Evolutionary conservation across 2,113 vertebrate genomes (phyloP).

Genomic region (Sebastes schlegelii): DNA sequence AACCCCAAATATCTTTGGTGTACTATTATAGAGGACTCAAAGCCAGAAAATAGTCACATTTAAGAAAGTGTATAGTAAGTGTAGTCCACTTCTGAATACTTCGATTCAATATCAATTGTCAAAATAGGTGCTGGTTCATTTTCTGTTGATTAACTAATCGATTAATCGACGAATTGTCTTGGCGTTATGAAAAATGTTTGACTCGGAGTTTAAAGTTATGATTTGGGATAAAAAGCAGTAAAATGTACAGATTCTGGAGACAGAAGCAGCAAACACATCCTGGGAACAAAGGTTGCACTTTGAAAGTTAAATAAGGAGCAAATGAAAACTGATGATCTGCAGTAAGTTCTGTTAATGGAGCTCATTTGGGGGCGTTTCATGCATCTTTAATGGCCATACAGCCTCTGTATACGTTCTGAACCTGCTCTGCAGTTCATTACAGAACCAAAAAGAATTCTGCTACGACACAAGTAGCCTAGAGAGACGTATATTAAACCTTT

Average conservation of each 20-base stretch:
- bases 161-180: too few relatives aligned
- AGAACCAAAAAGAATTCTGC: neutral
- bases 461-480: conserved; percentile 18
- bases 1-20: too few relatives aligned
- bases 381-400: conserved; percentile 19
- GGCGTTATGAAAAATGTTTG: too few relatives aligned
- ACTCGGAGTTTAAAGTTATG: too few relatives aligned
- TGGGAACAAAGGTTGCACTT: neutral
- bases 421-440: conserved; percentile 12
- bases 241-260: neutral
- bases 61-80: too few relatives aligned
- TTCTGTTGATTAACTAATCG: too few relatives aligned
- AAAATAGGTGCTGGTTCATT: too few relatives aligned
- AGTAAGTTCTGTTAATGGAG: neutral
- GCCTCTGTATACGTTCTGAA: neutral
- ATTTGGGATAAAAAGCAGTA: neutral
- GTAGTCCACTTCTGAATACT: too few relatives aligned
- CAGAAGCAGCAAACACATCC: neutral
- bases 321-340: neutral
- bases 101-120: too few relatives aligned
- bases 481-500: conserved; percentile 28
- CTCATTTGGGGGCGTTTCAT: conserved; percentile 1
- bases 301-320: neutral
- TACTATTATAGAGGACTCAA: too few relatives aligned
- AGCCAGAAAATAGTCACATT: too few relatives aligned